Evolutionary conservation across 2,113 vertebrate species (phyloP).

Genomic region (Odontophorus gujanensis): DNA sequence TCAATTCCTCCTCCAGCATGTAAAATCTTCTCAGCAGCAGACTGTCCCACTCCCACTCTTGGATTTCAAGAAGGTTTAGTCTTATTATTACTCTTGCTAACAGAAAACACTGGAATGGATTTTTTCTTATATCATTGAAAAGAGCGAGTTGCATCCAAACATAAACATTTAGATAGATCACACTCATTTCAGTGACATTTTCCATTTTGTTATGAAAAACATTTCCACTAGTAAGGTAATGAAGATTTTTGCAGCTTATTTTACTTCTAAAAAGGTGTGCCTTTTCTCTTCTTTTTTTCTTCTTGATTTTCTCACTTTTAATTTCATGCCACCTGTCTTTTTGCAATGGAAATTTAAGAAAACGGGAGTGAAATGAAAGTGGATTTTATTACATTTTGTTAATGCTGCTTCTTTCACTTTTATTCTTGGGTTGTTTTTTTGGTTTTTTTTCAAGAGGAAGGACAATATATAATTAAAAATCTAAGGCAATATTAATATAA

Average conservation of each 20-base stretch:
- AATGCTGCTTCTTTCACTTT: background rate
- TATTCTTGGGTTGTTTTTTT: background rate
- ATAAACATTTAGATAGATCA: slow-evolving; percentile 55
- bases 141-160: background rate
- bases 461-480: background rate
- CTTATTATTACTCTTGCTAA: slow-evolving; percentile 7
- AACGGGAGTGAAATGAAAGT: background rate
- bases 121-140: background rate
- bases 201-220: slow-evolving; percentile 7
- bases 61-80: slow-evolving; percentile 19
- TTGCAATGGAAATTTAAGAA: background rate
- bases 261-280: background rate
- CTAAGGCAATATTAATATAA: background rate
- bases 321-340: background rate
- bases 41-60: slow-evolving; percentile 56
- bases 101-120: background rate
- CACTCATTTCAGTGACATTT: slow-evolving; percentile 24
- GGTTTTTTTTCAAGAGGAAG: background rate
- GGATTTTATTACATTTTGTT: background rate
- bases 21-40: slow-evolving; percentile 38
- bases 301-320: background rate
- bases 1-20: background rate
- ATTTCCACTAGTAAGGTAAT: slow-evolving; percentile 27
- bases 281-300: background rate
- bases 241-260: slow-evolving; percentile 34